Percentiles rank a stretch among this genome's conserved stretches.
Conservation (phyloP, 2,888 invertebrate species). For the Mimas tiliae region DNA sequence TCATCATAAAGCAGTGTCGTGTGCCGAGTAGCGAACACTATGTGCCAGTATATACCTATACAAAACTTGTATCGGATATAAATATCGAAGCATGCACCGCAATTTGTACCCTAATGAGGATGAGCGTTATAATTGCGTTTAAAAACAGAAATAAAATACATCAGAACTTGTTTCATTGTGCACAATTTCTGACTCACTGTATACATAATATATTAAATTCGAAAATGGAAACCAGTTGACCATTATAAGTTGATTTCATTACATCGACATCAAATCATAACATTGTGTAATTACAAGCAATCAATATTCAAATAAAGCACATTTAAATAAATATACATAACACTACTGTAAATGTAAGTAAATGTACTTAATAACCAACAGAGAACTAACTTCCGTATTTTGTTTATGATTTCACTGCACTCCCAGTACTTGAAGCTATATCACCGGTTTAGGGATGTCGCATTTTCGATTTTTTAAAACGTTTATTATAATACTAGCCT, state of each 20-base stretch:
- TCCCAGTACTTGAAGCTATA: slow-evolving; percentile 31
- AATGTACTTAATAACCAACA: slow-evolving; percentile 7
- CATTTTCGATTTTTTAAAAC: neutral
- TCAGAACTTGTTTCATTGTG: too few relatives aligned
- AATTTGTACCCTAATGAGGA: too few relatives aligned
- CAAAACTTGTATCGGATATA: too few relatives aligned
- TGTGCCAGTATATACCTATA: too few relatives aligned
- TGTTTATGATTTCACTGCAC: slow-evolving; percentile 15
- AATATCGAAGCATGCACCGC: too few relatives aligned
- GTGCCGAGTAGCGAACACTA: too few relatives aligned
- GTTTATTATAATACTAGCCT: too few relatives aligned
- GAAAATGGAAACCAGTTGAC: neutral
- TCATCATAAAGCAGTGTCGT: too few relatives aligned
- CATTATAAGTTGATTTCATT: neutral
- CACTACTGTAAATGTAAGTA: neutral
- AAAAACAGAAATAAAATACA: too few relatives aligned
- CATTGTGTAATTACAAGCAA: neutral
- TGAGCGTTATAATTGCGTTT: too few relatives aligned
- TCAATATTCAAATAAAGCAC: slow-evolving; percentile 9
- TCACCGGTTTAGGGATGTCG: slow-evolving; percentile 30
- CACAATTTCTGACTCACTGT: neutral
- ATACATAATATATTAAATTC: neutral
- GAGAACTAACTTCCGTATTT: slow-evolving; percentile 16
- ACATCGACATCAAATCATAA: neutral
- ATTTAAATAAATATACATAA: slow-evolving; percentile 18